phyloP scores from a whole-genome alignment of 2,113 vertebrate genomes.

The Alligator sinensis region DNA sequence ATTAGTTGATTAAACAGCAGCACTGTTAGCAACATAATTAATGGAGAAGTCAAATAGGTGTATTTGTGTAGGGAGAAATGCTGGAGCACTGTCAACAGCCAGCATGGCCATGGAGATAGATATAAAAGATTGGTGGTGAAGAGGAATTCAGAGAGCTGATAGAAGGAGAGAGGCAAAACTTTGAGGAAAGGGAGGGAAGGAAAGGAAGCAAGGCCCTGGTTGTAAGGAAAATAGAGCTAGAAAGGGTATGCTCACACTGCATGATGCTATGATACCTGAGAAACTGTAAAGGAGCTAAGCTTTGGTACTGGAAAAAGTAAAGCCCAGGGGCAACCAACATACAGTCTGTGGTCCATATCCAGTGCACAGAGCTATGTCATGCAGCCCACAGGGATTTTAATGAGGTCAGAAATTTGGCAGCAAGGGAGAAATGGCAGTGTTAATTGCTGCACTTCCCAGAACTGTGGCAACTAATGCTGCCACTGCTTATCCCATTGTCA shows the following conservation, averaged over 20 bases:
- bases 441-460: too few relatives aligned
- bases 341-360: too few relatives aligned
- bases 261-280: too few relatives aligned
- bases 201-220: background rate
- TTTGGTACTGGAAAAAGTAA: too few relatives aligned
- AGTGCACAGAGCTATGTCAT: too few relatives aligned
- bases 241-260: background rate
- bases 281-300: too few relatives aligned
- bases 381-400: too few relatives aligned
- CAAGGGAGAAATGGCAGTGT: too few relatives aligned
- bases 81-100: rapidly evolving
- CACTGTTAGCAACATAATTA: background rate
- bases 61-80: rapidly evolving
- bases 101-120: rapidly evolving
- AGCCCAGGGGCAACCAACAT: too few relatives aligned
- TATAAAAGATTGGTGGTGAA: background rate
- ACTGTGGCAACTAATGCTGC: too few relatives aligned
- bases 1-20: background rate
- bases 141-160: rapidly evolving
- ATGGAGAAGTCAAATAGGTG: background rate
- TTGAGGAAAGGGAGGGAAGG: background rate
- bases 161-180: background rate
- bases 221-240: background rate
- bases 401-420: too few relatives aligned
- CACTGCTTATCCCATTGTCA: too few relatives aligned